Evolutionary conservation across 2,113 vertebrate species (phyloP).

Genomic region (Rhynchomys soricoides): DNA sequence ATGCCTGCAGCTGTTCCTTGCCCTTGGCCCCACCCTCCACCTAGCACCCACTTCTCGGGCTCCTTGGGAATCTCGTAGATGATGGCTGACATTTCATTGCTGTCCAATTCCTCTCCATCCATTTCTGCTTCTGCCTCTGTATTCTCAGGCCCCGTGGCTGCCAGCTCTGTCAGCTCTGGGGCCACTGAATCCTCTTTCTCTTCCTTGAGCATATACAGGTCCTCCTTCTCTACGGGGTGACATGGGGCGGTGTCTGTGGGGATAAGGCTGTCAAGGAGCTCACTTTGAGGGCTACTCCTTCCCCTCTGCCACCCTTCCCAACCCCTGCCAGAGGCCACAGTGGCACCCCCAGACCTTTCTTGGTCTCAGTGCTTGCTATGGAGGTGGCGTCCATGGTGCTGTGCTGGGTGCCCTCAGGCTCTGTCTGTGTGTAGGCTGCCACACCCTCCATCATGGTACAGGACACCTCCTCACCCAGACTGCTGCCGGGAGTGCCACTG

Average conservation of each 20-base stretch:
- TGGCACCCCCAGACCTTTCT: slow-evolving; percentile 73
- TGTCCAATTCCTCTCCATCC: slow-evolving; percentile 61
- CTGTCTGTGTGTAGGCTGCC: slow-evolving; percentile 85
- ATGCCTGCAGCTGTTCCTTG: not conserved
- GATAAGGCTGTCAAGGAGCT: not conserved
- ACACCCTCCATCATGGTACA: slow-evolving; percentile 90
- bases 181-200: slow-evolving; percentile 74
- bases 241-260: slow-evolving; percentile 32
- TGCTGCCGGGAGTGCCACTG: slow-evolving; percentile 14
- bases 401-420: slow-evolving; percentile 72
- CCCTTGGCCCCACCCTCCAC: not conserved
- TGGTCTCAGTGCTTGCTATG: slow-evolving; percentile 69
- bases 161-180: slow-evolving; percentile 54
- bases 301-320: not conserved
- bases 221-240: slow-evolving; percentile 78
- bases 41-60: slow-evolving; percentile 80
- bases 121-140: slow-evolving; percentile 28
- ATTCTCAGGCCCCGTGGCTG: not conserved
- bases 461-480: slow-evolving; percentile 88
- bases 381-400: slow-evolving; percentile 42
- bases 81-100: slow-evolving; percentile 80
- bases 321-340: not conserved
- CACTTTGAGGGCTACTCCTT: not conserved
- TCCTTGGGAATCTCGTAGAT: slow-evolving; percentile 85
- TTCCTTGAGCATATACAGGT: slow-evolving; percentile 77